Evolutionary conservation across 2,888 invertebrate species (phyloP), one percentile per base, ranked within the genome.

Genomic region (Pycnomerus fuliginosus): DNA sequence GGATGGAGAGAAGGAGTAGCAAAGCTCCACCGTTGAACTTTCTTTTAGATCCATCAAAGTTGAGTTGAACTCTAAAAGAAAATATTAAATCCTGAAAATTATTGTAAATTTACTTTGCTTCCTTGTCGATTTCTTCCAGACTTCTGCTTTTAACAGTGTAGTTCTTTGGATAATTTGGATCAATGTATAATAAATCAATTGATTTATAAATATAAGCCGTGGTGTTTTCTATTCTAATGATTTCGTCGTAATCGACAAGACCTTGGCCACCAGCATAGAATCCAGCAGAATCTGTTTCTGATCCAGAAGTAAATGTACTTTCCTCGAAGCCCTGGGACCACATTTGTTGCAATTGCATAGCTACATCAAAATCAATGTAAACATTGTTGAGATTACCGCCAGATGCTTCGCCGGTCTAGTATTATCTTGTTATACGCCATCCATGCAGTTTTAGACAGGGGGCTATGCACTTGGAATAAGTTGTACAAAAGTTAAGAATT

Each of bases 281-380:
- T 16, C 23, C 39, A 10, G 39, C 25, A 3, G 31, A 31, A 5
- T 32, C 39, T 25, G 31, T 31, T 16, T 32, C 39, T 15, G 32
- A 31, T 10, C 39, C 32, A 2, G 39, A 39, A 8, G 32, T 16
- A 8, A 39, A 32, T 3, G 32, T 10, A 3, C 16, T 24, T 1
- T 32, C 10, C 7, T 32, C 15, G 25, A 39, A 39, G 12, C 32
- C 39, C 10, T 39, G 31, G 3, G 39, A 31, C 39, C 39, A 39
- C 39, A 39, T 39, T 15, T 39, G 39, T 7, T 31, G 8, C 11
- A 39, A 31, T 16, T 39, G 39, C 3, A 39, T 10, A 12, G 39
- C 39, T 39, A 29, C 28, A 17, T 17, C 3, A 14, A 4, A 10
- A 12, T 16, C 7, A n/a, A 12, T 30, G 13, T 24, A 25, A 4